Conservation (phyloP, 2,888 invertebrate genomes). For the Bedellia somnulentella region DNA sequence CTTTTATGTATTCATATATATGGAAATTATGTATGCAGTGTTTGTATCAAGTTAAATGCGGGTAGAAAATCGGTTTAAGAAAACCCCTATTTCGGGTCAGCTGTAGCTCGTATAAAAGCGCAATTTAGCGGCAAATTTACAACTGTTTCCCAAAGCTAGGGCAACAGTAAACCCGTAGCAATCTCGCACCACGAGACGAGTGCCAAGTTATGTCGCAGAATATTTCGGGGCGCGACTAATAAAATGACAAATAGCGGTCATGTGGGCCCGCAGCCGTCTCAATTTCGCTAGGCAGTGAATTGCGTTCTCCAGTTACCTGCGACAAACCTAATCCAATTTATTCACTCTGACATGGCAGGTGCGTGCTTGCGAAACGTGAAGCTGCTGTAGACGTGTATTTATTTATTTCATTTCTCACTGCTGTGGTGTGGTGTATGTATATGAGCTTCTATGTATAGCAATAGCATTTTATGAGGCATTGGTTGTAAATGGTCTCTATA, state of each 20-base stretch:
- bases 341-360: slow-evolving; percentile 2
- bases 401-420: too few relatives aligned
- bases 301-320: slow-evolving; percentile 18
- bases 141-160: slow-evolving; percentile 46
- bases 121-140: slow-evolving; percentile 53
- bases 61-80: too few relatives aligned
- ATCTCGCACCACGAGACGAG: slow-evolving; percentile 35
- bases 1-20: too few relatives aligned
- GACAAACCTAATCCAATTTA: slow-evolving; percentile 18
- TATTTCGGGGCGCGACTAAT: slow-evolving; percentile 49
- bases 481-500: too few relatives aligned
- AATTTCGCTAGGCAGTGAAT: slow-evolving; percentile 14
- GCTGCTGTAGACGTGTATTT: not conserved
- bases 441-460: too few relatives aligned
- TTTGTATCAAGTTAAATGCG: too few relatives aligned
- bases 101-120: slow-evolving; percentile 42
- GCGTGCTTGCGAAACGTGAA: not conserved
- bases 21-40: too few relatives aligned
- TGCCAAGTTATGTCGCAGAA: slow-evolving; percentile 42
- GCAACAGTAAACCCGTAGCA: slow-evolving; percentile 50
- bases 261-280: slow-evolving; percentile 21
- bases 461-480: too few relatives aligned
- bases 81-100: too few relatives aligned
- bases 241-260: slow-evolving; percentile 51
- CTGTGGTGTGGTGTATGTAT: too few relatives aligned